Conservation (phyloP, 1,140 invertebrate genomes). For the Fopius arisanus region DNA sequence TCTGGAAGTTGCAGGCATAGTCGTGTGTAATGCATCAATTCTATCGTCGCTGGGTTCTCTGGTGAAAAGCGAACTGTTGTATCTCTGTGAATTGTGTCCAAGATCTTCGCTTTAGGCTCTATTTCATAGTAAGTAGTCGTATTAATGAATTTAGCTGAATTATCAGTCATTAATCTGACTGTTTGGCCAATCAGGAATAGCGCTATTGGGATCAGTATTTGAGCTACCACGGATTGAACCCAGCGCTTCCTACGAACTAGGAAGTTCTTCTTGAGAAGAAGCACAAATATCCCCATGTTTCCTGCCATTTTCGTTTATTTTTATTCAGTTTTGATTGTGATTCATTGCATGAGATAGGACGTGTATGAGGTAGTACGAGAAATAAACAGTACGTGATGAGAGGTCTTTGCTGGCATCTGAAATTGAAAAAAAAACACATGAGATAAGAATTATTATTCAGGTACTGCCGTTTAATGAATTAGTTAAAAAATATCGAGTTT, state of each 20-base stretch:
- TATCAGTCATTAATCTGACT: constrained; percentile 47
- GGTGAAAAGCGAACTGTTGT: not conserved
- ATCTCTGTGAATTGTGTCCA: not conserved
- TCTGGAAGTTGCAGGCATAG: not conserved
- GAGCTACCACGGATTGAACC: constrained; percentile 49
- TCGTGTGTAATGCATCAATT: constrained; percentile 24
- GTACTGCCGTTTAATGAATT: too few relatives aligned
- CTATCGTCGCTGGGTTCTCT: not conserved
- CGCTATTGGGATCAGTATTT: constrained; percentile 52
- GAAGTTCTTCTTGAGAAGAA: constrained; percentile 56
- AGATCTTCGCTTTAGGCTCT: constrained; percentile 33
- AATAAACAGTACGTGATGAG: not conserved
- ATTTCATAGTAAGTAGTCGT: constrained; percentile 47
- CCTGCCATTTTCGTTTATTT: constrained; percentile 34
- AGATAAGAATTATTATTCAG: too few relatives aligned
- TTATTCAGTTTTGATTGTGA: not conserved
- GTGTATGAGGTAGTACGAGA: not conserved
- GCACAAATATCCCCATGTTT: constrained; percentile 45
- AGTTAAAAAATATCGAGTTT: too few relatives aligned
- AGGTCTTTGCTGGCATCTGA: too few relatives aligned
- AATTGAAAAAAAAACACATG: too few relatives aligned
- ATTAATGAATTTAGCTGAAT: constrained; percentile 31
- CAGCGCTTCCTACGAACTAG: constrained; percentile 55
- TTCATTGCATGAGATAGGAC: too few relatives aligned
- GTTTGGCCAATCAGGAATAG: constrained; percentile 52